These are phyloP conservation scores for Echinometra lucunter DNA, from an alignment of 53 echinoderm and acorn worm species.

Conservation along the genomic window DNA sequence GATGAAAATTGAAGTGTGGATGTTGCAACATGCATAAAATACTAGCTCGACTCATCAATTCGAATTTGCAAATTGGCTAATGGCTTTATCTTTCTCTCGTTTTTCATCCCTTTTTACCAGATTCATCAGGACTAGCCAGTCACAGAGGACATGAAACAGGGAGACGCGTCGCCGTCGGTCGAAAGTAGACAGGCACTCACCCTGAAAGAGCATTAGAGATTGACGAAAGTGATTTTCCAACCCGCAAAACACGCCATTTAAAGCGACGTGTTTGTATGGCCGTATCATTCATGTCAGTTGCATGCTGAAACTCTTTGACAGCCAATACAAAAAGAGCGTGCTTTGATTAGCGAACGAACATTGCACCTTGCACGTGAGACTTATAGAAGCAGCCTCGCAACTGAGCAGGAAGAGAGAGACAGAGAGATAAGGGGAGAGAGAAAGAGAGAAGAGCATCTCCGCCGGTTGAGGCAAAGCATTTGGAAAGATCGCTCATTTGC, in stretches of 20 bases:
- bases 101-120: constrained; percentile 2
- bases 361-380: not conserved
- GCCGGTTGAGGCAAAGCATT: not conserved
- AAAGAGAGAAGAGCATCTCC: not conserved
- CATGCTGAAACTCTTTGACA: not conserved
- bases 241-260: not conserved
- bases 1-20: too few relatives aligned
- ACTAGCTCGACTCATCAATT: too few relatives aligned
- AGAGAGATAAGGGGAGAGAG: not conserved
- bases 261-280: not conserved
- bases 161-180: not conserved
- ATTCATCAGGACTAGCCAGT: not conserved
- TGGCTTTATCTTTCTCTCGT: not conserved
- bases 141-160: not conserved
- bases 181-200: not conserved
- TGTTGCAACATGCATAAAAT: too few relatives aligned
- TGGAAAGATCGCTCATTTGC: constrained; percentile 1
- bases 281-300: constrained; percentile 14
- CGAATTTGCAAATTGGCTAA: not conserved
- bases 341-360: not conserved
- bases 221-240: constrained; percentile 43
- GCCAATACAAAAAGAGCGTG: not conserved
- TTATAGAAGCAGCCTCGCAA: not conserved
- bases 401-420: not conserved
- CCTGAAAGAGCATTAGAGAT: constrained; percentile 31